Conservation (phyloP, 1,140 invertebrate genomes). For the Lepidurus apus region DNA sequence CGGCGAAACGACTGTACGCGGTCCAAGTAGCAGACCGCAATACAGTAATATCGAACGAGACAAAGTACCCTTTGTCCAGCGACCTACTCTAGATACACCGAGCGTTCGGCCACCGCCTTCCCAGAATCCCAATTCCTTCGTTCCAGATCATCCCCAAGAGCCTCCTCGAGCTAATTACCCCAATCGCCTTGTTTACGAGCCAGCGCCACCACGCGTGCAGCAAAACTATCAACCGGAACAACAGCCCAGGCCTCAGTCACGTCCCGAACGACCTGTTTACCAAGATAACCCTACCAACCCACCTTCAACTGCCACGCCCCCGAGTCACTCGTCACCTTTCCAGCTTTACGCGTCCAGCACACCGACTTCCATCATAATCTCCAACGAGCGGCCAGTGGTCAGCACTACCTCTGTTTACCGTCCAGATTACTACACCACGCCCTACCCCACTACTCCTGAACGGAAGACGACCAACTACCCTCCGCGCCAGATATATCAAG, state of each 20-base stretch:
- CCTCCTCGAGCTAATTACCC: background rate
- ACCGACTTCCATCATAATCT: background rate
- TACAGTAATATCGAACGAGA: background rate
- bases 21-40: background rate
- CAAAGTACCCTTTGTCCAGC: background rate
- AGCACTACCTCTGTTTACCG: background rate
- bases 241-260: background rate
- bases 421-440: background rate
- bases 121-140: background rate
- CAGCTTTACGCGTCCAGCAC: background rate
- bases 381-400: background rate
- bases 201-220: background rate
- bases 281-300: background rate
- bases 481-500: background rate
- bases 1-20: background rate
- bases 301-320: background rate
- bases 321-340: background rate
- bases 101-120: background rate
- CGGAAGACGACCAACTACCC: slow-evolving; percentile 7
- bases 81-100: background rate
- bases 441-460: background rate
- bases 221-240: background rate
- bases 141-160: slow-evolving; percentile 2
- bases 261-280: slow-evolving; percentile 7
- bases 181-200: background rate